These are phyloP conservation scores for Calliphora vomitoria DNA, from an alignment of 2,888 invertebrate species.

Conservation along the genomic window DNA sequence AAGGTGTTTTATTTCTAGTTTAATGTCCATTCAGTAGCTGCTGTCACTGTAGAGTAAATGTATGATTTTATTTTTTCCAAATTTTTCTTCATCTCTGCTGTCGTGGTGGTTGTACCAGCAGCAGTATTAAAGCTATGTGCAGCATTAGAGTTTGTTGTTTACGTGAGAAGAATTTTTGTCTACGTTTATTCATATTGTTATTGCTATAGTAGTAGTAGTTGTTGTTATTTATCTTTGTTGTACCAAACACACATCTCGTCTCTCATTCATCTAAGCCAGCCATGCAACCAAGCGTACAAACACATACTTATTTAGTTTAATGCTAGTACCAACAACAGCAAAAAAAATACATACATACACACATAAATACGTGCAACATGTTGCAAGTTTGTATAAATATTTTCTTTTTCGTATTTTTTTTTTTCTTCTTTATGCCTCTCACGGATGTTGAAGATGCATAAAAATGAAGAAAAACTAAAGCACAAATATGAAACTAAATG, in stretches of 20 bases:
- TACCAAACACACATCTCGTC: constrained; percentile 24
- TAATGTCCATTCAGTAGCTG: neutral
- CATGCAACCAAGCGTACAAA: constrained; percentile 31
- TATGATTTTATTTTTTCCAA: neutral
- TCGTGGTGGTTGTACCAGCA: constrained; percentile 1
- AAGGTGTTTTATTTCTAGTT: too few species aligned
- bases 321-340: constrained; percentile 1
- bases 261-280: constrained; percentile 38
- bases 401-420: neutral
- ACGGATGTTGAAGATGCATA: constrained; percentile 61
- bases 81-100: neutral
- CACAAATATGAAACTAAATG: constrained; percentile 50
- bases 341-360: neutral
- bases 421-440: constrained; percentile 41
- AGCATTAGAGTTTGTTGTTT: constrained; percentile 59
- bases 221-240: constrained; percentile 28
- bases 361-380: constrained; percentile 70
- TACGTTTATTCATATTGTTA: neutral
- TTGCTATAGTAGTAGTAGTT: constrained; percentile 1
- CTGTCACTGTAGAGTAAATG: neutral
- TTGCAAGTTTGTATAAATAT: constrained; percentile 59
- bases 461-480: constrained; percentile 46
- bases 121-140: constrained; percentile 12
- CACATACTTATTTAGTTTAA: constrained; percentile 36
- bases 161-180: constrained; percentile 70